Evolutionary conservation across 2,888 invertebrate genomes (phyloP), one percentile per base, ranked within the genome.

Genomic region (Schrankia costaestrigalis): DNA sequence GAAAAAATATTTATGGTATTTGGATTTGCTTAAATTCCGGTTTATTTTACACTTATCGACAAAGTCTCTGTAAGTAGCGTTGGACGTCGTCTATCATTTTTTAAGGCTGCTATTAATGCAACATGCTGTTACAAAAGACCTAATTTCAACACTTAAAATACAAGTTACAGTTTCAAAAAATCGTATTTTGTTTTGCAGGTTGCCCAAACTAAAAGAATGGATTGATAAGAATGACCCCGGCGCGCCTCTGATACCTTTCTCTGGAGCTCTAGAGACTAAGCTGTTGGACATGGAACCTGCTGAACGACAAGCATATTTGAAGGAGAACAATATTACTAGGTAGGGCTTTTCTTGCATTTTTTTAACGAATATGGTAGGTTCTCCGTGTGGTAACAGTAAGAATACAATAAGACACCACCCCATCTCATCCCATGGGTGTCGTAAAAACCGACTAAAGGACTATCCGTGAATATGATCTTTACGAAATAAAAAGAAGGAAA

Each of bases 201-300:
- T 98, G 67, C 90, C 94, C 28, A 98, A 98, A 88, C 95, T 99
- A 65, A 99, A 99, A 78, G 98, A 98, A 77, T 99, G 98, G 98
- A 95, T 99, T 53, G 98, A 99, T 78, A 95, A 95, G 71, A 93
- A 98, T 71, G 99, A 99, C 74, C 95, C 97, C 0, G 98, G 98
- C 1, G 93, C 98, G 0, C 89, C 93, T 2, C 92, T 99, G 22
- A 97, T 99, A 50, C 99, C 99, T 0, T 99, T 99, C 88, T 98
- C 98, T 10, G 99, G 98, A 0, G 93, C 90, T 8, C 93, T 98
- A 62, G 99, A 99, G 81, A 90, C 91, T 39, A 94, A 95, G 79
- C 75, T 98, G 11, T 67, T 93, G 25, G 97, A 99, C 52, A 95
- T 97, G 92, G 93, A 94, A 6, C 79, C 90, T 6, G 93, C 92